Evolutionary conservation across 2,113 vertebrate species (phyloP), one percentile per base, ranked within the genome.

Genomic region (Apistogramma diplotaenia): DNA sequence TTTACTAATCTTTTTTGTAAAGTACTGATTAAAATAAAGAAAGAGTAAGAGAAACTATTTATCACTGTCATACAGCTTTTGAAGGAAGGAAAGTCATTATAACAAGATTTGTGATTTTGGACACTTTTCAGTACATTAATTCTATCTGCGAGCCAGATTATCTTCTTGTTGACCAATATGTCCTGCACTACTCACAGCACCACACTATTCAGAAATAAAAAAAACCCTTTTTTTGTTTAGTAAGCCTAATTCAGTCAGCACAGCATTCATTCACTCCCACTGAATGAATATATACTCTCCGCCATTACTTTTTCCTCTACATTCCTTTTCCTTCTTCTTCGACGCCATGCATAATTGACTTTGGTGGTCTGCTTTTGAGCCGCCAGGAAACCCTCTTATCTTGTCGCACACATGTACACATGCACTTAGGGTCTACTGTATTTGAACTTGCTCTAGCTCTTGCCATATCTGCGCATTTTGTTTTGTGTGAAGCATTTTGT

Each of bases 121-220:
- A 65, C 84, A 6, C 78, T 85, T 86, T 89, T 67, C 40, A 15
- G 55, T 75, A 56, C 81, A 85, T 85, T 89, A 53, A 71, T 75
- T 88, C 51, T 35, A 46, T 57, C 6, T 15, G 18, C 31, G 31
- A 82, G 71, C 25, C 16, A 4, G 27, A 31, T 82, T 76, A 23
- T 55, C 10, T 67, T 76, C 80, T 40, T 4, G 4, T 60, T 76
- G 79, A 77, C 78, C 25, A 13, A 85, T 33, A 31, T 49, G 56
- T 31, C 25, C 71, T 55, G 40, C 61, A 59, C 49, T 23, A 56
- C 23, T 79, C 49, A 58, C 37, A 75, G 23, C 1, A 8, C 55
- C 15, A 25, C 35, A 31, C 15, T n/a, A 2, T 18, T 54, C 70
- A 72, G 82, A 81, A 65, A 61, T 72, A 59, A 70, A 75, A 79